phyloP scores from a whole-genome alignment of 2,888 invertebrate species.

The Chalcis sispes region DNA sequence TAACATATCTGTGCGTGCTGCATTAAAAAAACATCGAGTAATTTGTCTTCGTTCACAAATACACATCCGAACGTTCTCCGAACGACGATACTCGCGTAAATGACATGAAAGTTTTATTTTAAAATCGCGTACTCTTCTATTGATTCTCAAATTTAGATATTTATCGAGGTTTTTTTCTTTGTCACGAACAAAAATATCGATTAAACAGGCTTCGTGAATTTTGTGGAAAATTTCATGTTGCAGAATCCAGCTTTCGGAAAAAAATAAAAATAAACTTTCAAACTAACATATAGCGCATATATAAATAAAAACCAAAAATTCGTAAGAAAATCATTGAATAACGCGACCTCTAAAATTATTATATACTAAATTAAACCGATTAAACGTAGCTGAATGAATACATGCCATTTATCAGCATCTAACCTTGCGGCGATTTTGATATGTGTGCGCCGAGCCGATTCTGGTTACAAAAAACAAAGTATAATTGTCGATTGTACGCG shows the following conservation, averaged over 20 bases:
- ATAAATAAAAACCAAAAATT: neutral
- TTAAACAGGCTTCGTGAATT: too few species aligned
- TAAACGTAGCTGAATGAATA: constrained; percentile 21
- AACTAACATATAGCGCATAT: too few species aligned
- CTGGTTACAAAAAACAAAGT: neutral
- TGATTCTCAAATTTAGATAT: neutral
- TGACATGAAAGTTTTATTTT: neutral
- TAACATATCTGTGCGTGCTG: constrained; percentile 30
- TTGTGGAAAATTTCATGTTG: too few species aligned
- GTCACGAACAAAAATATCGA: neutral
- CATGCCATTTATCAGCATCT: neutral
- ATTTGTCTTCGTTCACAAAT: too few species aligned
- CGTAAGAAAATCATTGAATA: neutral
- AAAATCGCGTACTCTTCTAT: neutral
- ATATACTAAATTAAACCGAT: constrained; percentile 8
- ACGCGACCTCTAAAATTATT: neutral
- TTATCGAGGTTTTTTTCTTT: neutral
- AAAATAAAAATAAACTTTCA: too few species aligned
- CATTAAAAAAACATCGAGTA: constrained; percentile 20
- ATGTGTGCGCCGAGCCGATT: too few species aligned
- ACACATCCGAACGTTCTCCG: neutral
- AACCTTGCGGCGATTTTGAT: neutral
- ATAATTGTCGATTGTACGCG: neutral
- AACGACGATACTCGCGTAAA: neutral
- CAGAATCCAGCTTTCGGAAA: too few species aligned